Evolutionary conservation across 2,888 invertebrate species (phyloP).

Genomic region (Hipparchia sbordonii): DNA sequence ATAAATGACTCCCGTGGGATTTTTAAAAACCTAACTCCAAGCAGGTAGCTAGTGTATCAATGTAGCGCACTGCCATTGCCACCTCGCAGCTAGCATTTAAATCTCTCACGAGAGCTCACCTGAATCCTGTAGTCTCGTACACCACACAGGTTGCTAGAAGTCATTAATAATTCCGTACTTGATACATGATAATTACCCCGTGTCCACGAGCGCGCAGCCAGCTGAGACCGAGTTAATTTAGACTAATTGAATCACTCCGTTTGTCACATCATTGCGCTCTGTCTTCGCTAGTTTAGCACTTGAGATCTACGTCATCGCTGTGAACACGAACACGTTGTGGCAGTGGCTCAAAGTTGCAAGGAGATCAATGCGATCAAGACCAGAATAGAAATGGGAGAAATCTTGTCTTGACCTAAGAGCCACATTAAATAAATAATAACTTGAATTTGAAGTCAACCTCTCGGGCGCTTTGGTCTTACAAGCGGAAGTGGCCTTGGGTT

Average conservation of each 20-base stretch:
- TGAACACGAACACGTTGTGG: too few relatives aligned
- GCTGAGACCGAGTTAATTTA: conserved; percentile 1
- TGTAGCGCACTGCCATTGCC: background rate
- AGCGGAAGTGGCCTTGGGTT: too few relatives aligned
- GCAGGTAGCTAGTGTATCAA: too few relatives aligned
- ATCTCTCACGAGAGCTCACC: background rate
- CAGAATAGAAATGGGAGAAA: too few relatives aligned
- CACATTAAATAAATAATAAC: too few relatives aligned
- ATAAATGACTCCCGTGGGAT: too few relatives aligned
- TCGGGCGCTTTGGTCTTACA: too few relatives aligned
- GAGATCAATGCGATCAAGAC: too few relatives aligned
- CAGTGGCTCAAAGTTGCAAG: too few relatives aligned
- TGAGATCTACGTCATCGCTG: background rate
- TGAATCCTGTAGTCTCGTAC: background rate
- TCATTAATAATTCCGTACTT: conserved; percentile 4
- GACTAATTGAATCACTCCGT: background rate
- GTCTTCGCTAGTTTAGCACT: background rate
- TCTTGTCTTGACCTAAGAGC: too few relatives aligned
- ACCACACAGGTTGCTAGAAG: background rate
- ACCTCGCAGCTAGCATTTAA: background rate
- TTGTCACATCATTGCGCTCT: background rate
- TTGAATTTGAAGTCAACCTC: too few relatives aligned
- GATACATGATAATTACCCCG: background rate
- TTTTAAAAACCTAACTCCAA: too few relatives aligned
- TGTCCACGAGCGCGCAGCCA: background rate